These are phyloP conservation scores for Nerophis ophidion DNA, from an alignment of 2,113 vertebrate genomes.

Conservation along the genomic window DNA sequence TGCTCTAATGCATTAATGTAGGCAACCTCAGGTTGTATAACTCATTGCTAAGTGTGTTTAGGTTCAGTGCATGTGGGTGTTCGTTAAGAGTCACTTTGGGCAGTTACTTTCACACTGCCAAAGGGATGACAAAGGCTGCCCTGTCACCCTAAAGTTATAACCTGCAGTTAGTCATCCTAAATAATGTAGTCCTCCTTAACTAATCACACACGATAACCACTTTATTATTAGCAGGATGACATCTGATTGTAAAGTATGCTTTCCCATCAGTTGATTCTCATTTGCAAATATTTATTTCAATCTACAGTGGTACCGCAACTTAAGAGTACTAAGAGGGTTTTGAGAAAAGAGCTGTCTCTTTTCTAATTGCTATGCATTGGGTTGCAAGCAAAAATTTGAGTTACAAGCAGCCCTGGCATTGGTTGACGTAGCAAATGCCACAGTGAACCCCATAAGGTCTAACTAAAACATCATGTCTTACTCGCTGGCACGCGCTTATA, in stretches of 20 bases:
- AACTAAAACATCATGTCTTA: too few relatives aligned
- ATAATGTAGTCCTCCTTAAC: constrained; percentile 2
- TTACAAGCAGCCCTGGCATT: too few relatives aligned
- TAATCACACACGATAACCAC: constrained; percentile 4
- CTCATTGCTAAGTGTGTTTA: constrained; percentile 9
- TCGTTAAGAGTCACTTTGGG: constrained; percentile 6
- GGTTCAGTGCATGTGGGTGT: neutral
- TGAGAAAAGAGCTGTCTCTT: too few relatives aligned
- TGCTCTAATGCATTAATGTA: neutral
- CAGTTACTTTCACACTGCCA: constrained; percentile 4
- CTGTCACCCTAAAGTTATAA: neutral
- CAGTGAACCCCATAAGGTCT: too few relatives aligned
- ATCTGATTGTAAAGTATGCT: neutral
- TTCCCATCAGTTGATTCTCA: neutral
- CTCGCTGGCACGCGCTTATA: too few relatives aligned
- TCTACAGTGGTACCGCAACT: neutral
- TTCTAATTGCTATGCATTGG: too few relatives aligned
- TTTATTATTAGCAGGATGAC: constrained; percentile 5
- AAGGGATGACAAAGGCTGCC: neutral
- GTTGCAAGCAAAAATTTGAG: too few relatives aligned
- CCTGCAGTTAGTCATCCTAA: constrained; percentile 1
- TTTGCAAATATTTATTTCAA: constrained; percentile 1
- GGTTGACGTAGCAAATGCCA: too few relatives aligned
- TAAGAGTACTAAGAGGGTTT: too few relatives aligned
- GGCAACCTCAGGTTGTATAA: constrained; percentile 2